These are phyloP conservation scores for Asteroscopus sphinx DNA, from an alignment of 2,888 invertebrate species.

Conservation along the genomic window DNA sequence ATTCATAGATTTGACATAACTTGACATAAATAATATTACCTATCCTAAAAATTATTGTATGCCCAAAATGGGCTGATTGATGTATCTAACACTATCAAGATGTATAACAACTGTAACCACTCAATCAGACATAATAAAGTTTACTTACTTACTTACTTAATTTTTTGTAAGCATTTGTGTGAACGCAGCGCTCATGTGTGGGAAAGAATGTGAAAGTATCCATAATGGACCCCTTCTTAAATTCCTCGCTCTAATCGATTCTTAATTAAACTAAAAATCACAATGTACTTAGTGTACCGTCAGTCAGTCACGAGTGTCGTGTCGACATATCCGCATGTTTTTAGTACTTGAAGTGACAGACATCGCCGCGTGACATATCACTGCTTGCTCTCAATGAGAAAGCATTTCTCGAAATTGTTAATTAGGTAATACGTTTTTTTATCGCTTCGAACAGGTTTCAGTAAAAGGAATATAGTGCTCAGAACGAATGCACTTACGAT, in stretches of 20 bases:
- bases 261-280: constrained; percentile 11
- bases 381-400: not conserved
- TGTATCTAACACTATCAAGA: too few species aligned
- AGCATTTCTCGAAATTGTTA: not conserved
- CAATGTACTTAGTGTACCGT: not conserved
- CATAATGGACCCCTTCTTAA: not conserved
- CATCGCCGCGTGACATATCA: not conserved
- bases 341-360: not conserved
- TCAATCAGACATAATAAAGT: too few species aligned
- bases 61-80: too few species aligned
- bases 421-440: not conserved
- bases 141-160: too few species aligned
- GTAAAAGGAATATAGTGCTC: constrained; percentile 7
- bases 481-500: not conserved
- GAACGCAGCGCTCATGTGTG: too few species aligned
- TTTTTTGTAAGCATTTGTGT: too few species aligned
- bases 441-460: not conserved
- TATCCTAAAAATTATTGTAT: too few species aligned
- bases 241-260: constrained; percentile 14
- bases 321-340: not conserved
- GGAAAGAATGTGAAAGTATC: too few species aligned
- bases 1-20: too few species aligned
- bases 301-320: not conserved
- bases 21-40: too few species aligned
- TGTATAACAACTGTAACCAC: too few species aligned